Conservation (phyloP, 2,797 vertebrate genomes). For the Tragelaphus oryx region DNA sequence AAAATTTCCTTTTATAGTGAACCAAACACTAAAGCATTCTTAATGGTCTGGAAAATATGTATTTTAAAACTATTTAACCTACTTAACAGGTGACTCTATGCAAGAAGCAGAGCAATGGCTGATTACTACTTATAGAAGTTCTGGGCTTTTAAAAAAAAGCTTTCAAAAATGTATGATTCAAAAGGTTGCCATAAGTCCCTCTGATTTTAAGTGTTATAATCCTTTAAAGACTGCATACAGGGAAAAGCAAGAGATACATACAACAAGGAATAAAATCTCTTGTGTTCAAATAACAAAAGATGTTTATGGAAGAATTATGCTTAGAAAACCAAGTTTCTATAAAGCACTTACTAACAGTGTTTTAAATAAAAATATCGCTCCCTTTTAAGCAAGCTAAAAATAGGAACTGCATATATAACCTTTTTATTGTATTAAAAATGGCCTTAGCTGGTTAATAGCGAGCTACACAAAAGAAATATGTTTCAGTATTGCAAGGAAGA, state of each 20-base stretch:
- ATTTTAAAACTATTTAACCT: slow-evolving; percentile 80
- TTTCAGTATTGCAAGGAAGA: slow-evolving; percentile 80
- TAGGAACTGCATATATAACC: slow-evolving; percentile 80
- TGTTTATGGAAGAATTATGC: slow-evolving; percentile 66
- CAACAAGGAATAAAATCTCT: slow-evolving; percentile 69
- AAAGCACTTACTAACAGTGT: slow-evolving; percentile 78
- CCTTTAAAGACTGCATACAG: slow-evolving; percentile 82
- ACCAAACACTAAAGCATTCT: slow-evolving; percentile 82
- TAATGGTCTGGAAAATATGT: slow-evolving; percentile 77
- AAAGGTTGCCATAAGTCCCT: slow-evolving; percentile 80
- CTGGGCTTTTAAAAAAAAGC: slow-evolving; percentile 77
- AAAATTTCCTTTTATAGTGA: slow-evolving; percentile 78
- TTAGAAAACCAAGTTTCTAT: slow-evolving; percentile 77
- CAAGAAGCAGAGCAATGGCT: slow-evolving; percentile 81
- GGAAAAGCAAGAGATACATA: slow-evolving; percentile 63
- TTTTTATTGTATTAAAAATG: slow-evolving; percentile 75
- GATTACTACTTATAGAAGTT: slow-evolving; percentile 79
- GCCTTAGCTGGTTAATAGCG: slow-evolving; percentile 70
- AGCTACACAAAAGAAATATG: slow-evolving; percentile 76
- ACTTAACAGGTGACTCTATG: slow-evolving; percentile 82
- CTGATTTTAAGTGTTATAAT: slow-evolving; percentile 78
- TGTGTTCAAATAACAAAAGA: slow-evolving; percentile 71
- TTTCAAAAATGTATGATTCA: slow-evolving; percentile 77
- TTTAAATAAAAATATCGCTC: slow-evolving; percentile 84
- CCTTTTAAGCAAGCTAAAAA: slow-evolving; percentile 78